A percentile compares a stretch with the other conserved stretches of the same genome.
Conservation (phyloP, 2,888 invertebrate genomes). For the Eledona agricola region DNA sequence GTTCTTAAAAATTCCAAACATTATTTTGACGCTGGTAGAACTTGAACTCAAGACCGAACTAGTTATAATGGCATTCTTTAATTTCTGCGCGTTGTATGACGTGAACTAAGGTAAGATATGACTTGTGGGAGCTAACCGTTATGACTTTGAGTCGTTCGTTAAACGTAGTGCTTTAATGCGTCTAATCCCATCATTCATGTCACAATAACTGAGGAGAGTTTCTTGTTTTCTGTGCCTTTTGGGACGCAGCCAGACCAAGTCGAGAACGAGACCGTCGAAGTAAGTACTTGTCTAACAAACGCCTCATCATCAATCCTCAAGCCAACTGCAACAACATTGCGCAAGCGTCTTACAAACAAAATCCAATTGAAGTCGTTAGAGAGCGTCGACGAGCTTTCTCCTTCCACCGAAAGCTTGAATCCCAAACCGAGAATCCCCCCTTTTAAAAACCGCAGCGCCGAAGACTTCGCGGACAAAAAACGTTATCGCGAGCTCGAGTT, state of each 20-base stretch:
- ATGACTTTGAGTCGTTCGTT: no score
- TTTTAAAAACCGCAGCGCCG: constrained; percentile 53
- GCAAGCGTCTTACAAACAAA: constrained; percentile 48
- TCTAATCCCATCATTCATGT: constrained; percentile 2
- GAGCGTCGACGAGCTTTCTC: constrained; percentile 37
- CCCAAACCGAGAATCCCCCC: constrained; percentile 46
- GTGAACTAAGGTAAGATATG: no score
- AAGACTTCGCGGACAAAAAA: constrained; percentile 50
- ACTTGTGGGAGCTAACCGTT: no score
- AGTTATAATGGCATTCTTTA: no score
- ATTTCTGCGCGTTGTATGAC: no score
- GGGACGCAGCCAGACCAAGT: constrained; percentile 61
- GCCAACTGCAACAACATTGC: constrained; percentile 46
- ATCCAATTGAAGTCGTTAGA: constrained; percentile 35
- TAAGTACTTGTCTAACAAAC: constrained; percentile 58
- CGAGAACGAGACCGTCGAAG: constrained; percentile 58
- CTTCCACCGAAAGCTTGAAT: constrained; percentile 31
- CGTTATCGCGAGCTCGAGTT: constrained; percentile 47
- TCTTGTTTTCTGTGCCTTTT: constrained; percentile 29
- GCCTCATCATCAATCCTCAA: constrained; percentile 48
- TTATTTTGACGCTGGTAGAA: no score
- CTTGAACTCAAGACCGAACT: no score
- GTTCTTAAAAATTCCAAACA: no score
- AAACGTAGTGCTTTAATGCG: no score
- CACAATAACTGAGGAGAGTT: constrained; percentile 38